phyloP scores from a whole-genome alignment of 1,140 invertebrate species.

The Drosophila obscura region DNA sequence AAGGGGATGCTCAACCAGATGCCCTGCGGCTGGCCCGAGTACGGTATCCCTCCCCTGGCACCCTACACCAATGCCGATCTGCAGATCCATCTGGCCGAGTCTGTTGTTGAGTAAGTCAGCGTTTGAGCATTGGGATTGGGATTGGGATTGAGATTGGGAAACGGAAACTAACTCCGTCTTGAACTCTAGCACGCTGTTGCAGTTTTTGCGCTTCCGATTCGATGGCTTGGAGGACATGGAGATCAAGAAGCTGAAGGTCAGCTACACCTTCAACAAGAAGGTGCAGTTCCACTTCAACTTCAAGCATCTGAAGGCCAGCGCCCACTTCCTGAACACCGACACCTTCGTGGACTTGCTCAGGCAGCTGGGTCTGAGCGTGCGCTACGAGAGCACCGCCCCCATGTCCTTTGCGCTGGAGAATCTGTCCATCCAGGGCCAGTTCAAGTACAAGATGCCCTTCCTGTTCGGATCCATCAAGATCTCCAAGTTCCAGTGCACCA shows the following conservation, averaged over 20 bases:
- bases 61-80: slow-evolving; percentile 79
- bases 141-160: not conserved
- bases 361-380: slow-evolving; percentile 63
- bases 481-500: slow-evolving; percentile 66
- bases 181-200: slow-evolving; percentile 41
- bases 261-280: slow-evolving; percentile 80
- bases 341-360: slow-evolving; percentile 65
- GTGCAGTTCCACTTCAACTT: slow-evolving; percentile 71
- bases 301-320: slow-evolving; percentile 56
- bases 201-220: slow-evolving; percentile 77
- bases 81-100: slow-evolving; percentile 62
- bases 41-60: slow-evolving; percentile 74
- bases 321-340: slow-evolving; percentile 63
- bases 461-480: slow-evolving; percentile 80
- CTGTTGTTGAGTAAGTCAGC: slow-evolving; percentile 72
- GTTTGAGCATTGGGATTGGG: too few species aligned
- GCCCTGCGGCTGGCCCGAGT: slow-evolving; percentile 74
- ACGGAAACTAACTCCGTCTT: not conserved
- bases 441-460: slow-evolving; percentile 82
- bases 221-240: slow-evolving; percentile 74
- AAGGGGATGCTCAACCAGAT: slow-evolving; percentile 60
- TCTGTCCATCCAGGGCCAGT: slow-evolving; percentile 71
- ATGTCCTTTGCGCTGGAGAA: slow-evolving; percentile 64
- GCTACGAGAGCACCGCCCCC: slow-evolving; percentile 71
- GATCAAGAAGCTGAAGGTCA: slow-evolving; percentile 75